Evolutionary conservation across 2,797 vertebrate genomes (phyloP).

Genomic region (Bryconaethiops microstoma): DNA sequence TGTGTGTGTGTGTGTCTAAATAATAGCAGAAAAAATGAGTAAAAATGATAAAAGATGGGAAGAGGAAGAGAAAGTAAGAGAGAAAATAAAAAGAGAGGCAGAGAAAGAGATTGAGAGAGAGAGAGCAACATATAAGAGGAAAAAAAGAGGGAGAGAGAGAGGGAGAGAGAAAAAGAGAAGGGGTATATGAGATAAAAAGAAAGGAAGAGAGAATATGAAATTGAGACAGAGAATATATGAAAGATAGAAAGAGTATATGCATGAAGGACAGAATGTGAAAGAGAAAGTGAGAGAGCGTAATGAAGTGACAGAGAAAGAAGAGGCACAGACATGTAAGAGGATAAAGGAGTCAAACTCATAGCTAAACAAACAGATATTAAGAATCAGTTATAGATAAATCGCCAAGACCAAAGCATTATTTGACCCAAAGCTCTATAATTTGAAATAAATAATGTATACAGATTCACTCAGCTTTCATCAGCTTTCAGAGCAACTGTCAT

Average conservation of each 20-base stretch:
- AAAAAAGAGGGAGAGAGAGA: background rate
- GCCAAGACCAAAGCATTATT: background rate
- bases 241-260: background rate
- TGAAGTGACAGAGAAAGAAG: background rate
- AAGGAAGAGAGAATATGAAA: background rate
- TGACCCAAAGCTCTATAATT: background rate
- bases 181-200: background rate
- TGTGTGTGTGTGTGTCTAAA: constrained; percentile 14
- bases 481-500: background rate
- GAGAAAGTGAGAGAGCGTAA: too few relatives aligned
- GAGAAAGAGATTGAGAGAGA: background rate
- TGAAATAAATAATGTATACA: background rate
- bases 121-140: background rate
- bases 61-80: background rate
- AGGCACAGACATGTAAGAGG: background rate
- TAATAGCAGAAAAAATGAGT: constrained; percentile 31
- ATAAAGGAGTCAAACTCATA: background rate
- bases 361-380: background rate
- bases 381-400: background rate
- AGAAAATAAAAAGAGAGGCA: background rate
- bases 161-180: background rate
- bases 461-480: background rate
- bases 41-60: background rate
- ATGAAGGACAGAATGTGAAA: too few relatives aligned
- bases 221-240: background rate